These are phyloP conservation scores for Mustela lutreola DNA, from an alignment of 2,113 vertebrate species.

Conservation along the genomic window DNA sequence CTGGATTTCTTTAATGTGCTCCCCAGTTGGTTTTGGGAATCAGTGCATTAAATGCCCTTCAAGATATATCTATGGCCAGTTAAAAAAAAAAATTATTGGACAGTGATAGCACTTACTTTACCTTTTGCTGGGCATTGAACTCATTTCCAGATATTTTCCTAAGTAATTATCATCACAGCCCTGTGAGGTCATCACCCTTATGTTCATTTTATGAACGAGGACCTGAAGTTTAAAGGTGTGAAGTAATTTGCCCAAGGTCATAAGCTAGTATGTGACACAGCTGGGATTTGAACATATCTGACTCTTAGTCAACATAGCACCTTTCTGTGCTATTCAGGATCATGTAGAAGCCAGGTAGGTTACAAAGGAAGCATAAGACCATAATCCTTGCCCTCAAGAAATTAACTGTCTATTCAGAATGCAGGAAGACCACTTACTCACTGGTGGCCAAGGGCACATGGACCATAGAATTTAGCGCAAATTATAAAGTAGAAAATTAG, in stretches of 20 bases:
- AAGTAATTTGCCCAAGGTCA: neutral
- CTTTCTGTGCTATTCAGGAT: neutral
- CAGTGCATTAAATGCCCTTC: neutral
- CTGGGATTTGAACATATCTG: neutral
- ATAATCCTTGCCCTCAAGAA: neutral
- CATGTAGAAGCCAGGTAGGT: neutral
- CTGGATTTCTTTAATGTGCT: neutral
- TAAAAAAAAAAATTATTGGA: neutral
- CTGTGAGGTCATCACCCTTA: neutral
- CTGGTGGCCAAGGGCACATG: neutral
- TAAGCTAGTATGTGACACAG: neutral
- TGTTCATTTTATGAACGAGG: slow-evolving; percentile 2
- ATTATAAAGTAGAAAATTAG: neutral
- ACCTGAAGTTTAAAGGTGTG: neutral
- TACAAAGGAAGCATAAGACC: neutral
- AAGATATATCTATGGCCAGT: neutral
- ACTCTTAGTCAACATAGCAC: neutral
- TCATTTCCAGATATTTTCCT: neutral
- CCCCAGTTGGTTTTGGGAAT: neutral
- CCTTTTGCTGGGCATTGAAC: neutral
- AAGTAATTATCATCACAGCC: neutral
- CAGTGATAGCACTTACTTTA: neutral
- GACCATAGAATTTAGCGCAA: neutral
- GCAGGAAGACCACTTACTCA: neutral
- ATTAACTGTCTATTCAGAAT: neutral